Base-by-base conservation (phyloP, 2,113 vertebrate species). In the Zosterops lateralis region DNA sequence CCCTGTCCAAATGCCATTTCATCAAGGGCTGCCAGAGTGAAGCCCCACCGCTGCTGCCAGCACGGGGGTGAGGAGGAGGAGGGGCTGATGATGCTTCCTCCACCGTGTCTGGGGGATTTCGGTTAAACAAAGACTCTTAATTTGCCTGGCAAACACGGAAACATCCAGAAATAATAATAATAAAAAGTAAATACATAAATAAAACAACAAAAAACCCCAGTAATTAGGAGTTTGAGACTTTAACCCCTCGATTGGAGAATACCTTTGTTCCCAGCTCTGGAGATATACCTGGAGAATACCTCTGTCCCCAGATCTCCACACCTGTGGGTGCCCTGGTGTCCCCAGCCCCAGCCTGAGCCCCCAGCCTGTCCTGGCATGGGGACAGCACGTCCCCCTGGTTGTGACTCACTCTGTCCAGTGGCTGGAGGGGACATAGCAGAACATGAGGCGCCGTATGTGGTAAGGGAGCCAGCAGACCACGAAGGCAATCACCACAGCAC, bases 391-490 rank as follows among this genome's bases (percentile, higher is more conserved):
- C 50, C 62, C 74, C 70, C 38, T 2, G 0, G 2, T 1, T 1
- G 3, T 61, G 21, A 99, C 99, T 99, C 95, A 99, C 99, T 98
- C 95, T 66, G 99, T 98, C 99, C 99, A 99, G 76, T 97, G 97
- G 7, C 97, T 86, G 16, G 98, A 93, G 2, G 98, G 98, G 44
- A 99, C 58, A 3, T 99, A 99, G 98, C 99, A 99, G 89, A 98
- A 99, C 99, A 99, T 99, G 93, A 99, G 98, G 2, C 99, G 98
- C 12, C 99, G 98, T 5, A 98, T 94, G 17, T 99, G 99, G 92
- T 99, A 99, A 3, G 99, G 99, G 90, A 99, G 98, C 99, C 99
- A 99, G 97, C 99, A 99, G 86, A 99, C 98, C 96, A 99, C 99
- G 5, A 99, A 99, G 84, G 99, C 99, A 1, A 99, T 97, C 87